phyloP scores from a whole-genome alignment of 2,113 vertebrate genomes.

The Charadrius vociferus region DNA sequence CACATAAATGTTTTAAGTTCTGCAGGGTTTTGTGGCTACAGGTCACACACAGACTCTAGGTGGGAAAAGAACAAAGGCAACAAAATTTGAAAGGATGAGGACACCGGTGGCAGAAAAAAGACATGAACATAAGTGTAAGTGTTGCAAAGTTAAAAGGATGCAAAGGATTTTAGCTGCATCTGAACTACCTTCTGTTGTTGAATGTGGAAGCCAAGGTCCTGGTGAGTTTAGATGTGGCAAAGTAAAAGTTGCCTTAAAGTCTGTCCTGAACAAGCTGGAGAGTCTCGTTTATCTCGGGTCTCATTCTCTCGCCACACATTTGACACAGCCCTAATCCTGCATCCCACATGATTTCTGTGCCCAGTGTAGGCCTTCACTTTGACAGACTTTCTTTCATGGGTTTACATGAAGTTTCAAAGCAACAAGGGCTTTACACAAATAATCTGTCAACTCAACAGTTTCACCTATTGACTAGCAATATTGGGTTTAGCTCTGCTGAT shows the following conservation, averaged over 20 bases:
- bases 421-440: not conserved
- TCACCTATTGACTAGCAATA: not conserved
- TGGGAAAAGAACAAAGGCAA: not conserved
- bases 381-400: not conserved
- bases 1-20: fast-evolving
- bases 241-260: not conserved
- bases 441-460: not conserved
- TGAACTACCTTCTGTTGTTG: not conserved
- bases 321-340: not conserved
- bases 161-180: not conserved
- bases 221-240: not conserved
- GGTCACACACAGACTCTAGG: not conserved
- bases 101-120: not conserved
- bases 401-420: not conserved
- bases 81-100: not conserved
- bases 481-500: not conserved
- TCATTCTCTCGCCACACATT: not conserved
- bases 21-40: not conserved
- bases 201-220: not conserved
- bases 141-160: not conserved
- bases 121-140: not conserved
- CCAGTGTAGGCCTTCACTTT: not conserved
- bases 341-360: not conserved
- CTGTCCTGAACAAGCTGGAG: not conserved
- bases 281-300: not conserved